Evolutionary conservation across 2,113 vertebrate genomes (phyloP).

Genomic region (Tor tambroides): DNA sequence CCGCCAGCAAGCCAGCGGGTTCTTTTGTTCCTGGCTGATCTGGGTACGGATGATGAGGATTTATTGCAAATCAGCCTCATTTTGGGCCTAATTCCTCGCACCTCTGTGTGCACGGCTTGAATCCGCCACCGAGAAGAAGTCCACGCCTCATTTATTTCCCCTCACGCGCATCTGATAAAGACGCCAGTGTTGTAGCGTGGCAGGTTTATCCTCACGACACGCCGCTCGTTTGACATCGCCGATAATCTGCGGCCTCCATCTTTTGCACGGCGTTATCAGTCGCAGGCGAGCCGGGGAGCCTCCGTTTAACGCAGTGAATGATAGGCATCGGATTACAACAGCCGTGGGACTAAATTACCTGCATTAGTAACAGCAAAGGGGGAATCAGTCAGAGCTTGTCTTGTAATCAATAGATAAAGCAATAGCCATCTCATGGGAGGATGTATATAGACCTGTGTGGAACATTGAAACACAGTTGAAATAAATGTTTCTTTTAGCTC

Average conservation of each 20-base stretch:
- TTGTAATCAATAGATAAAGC: slow-evolving; percentile 22
- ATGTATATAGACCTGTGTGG: neutral
- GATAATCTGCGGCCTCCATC: slow-evolving; percentile 71
- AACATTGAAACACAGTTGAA: neutral
- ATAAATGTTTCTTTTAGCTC: neutral
- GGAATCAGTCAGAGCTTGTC: slow-evolving; percentile 22
- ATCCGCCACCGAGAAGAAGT: too few species aligned
- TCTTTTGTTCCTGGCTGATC: neutral
- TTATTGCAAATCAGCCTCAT: slow-evolving; percentile 14
- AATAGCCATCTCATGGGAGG: neutral
- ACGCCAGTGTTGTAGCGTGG: slow-evolving; percentile 55
- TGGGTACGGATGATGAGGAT: neutral
- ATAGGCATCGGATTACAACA: slow-evolving; percentile 63
- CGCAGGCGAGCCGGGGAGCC: slow-evolving; percentile 32
- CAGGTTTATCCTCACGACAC: slow-evolving; percentile 54
- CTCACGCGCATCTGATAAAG: slow-evolving; percentile 58
- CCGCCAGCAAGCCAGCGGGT: neutral
- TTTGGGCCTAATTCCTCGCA: neutral
- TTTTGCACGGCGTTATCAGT: slow-evolving; percentile 64
- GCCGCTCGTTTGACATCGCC: slow-evolving; percentile 66
- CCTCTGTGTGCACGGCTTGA: too few species aligned
- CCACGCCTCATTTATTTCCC: too few species aligned
- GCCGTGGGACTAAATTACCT: slow-evolving; percentile 64
- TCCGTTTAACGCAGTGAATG: slow-evolving; percentile 64
- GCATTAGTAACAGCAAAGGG: slow-evolving; percentile 68